Conservation (phyloP, 2,888 invertebrate species). For the Cyclophora punctaria region DNA sequence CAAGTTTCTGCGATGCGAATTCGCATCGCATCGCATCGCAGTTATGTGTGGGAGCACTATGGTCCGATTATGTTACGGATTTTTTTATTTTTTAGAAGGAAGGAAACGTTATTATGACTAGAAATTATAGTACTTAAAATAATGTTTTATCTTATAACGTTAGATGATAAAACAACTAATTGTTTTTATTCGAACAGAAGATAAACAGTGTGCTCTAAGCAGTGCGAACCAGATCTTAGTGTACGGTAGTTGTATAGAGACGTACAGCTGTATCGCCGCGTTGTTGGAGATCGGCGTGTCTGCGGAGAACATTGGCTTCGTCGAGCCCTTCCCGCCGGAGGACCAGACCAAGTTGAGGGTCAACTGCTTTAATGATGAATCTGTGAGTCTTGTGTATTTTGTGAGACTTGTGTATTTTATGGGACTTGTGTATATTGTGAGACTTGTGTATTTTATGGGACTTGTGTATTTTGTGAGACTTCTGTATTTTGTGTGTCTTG, state of each 20-base stretch:
- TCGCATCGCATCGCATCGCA: too few relatives aligned
- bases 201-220: conserved; percentile 15
- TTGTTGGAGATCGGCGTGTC: conserved; percentile 77
- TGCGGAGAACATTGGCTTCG: conserved; percentile 71
- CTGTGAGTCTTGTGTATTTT: conserved; percentile 34
- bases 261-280: conserved; percentile 79
- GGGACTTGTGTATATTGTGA: too few relatives aligned
- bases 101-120: not conserved
- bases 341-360: conserved; percentile 40
- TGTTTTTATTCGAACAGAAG: too few relatives aligned
- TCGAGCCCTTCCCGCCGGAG: conserved; percentile 71
- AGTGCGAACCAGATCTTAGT: conserved; percentile 67
- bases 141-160: not conserved
- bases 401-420: conserved; percentile 17
- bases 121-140: not conserved
- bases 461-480: too few relatives aligned
- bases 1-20: too few relatives aligned
- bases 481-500: too few relatives aligned
- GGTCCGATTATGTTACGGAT: not conserved
- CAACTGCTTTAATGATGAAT: conserved; percentile 63
- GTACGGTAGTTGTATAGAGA: conserved; percentile 80
- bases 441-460: too few relatives aligned
- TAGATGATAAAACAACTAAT: too few relatives aligned
- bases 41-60: too few relatives aligned
- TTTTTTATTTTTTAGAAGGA: not conserved